phyloP scores from a whole-genome alignment of 2,888 invertebrate genomes.

The Strigamia maritima region DNA sequence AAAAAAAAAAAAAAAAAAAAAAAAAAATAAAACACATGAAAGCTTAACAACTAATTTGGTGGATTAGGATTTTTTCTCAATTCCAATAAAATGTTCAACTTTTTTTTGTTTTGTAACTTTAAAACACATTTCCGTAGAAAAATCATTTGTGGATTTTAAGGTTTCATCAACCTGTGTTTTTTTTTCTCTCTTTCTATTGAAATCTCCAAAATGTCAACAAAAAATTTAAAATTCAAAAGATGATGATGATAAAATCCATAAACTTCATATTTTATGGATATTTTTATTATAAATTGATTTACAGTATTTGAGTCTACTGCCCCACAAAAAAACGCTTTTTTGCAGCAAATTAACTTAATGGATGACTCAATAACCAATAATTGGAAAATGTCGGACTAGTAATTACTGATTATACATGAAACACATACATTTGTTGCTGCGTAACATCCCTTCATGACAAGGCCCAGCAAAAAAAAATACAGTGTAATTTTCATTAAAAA shows the following conservation, averaged over 20 bases:
- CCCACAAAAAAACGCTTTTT: background rate
- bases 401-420: background rate
- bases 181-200: background rate
- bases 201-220: background rate
- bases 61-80: too few relatives aligned
- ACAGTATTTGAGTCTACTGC: too few relatives aligned
- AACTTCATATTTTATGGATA: background rate
- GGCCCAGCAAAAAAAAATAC: background rate
- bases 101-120: too few relatives aligned
- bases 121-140: too few relatives aligned
- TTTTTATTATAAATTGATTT: too few relatives aligned
- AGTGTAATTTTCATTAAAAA: slow-evolving; percentile 27
- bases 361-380: background rate
- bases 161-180: background rate
- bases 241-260: background rate
- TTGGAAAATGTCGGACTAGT: background rate
- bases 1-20: too few relatives aligned
- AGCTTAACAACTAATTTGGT: too few relatives aligned
- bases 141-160: background rate
- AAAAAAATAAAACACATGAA: too few relatives aligned
- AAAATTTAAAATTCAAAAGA: background rate
- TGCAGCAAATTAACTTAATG: background rate
- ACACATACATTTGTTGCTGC: background rate
- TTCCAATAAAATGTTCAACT: too few relatives aligned
- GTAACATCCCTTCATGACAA: background rate